Conservation (phyloP, 2,797 vertebrate genomes). For the Ataeniobius toweri region DNA sequence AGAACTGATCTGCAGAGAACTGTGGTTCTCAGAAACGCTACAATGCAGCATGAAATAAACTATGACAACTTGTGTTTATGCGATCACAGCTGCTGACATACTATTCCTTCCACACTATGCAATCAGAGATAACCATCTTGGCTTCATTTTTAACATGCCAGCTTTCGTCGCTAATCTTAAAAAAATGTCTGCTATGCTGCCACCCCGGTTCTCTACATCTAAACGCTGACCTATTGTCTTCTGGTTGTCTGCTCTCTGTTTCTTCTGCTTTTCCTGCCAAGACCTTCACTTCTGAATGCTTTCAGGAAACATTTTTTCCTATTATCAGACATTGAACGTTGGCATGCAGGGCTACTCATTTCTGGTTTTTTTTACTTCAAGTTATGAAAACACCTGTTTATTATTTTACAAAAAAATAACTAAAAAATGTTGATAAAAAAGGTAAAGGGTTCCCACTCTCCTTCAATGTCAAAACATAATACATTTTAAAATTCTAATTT, state of each 20-base stretch:
- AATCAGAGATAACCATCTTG: not conserved
- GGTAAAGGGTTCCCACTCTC: not conserved
- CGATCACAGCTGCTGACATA: not conserved
- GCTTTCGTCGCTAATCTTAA: not conserved
- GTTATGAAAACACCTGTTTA: not conserved
- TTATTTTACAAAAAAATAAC: not conserved
- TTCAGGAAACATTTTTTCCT: not conserved
- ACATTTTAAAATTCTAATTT: not conserved
- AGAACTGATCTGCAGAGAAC: not conserved
- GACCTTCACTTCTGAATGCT: not conserved
- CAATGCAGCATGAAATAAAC: not conserved
- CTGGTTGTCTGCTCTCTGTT: not conserved
- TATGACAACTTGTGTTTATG: not conserved
- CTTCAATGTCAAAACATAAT: not conserved
- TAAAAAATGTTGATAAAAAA: not conserved
- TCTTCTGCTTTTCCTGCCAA: too few relatives aligned
- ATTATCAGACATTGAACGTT: not conserved
- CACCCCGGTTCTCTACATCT: not conserved
- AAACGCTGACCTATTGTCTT: not conserved
- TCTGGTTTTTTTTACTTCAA: not conserved
- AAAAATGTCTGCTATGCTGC: not conserved
- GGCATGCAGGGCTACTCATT: not conserved
- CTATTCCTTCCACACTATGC: not conserved
- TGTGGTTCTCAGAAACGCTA: not conserved
- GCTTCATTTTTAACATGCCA: conserved; percentile 11